These are phyloP conservation scores for Amiota minor DNA, from an alignment of 2,888 invertebrate genomes.

Conservation along the genomic window DNA sequence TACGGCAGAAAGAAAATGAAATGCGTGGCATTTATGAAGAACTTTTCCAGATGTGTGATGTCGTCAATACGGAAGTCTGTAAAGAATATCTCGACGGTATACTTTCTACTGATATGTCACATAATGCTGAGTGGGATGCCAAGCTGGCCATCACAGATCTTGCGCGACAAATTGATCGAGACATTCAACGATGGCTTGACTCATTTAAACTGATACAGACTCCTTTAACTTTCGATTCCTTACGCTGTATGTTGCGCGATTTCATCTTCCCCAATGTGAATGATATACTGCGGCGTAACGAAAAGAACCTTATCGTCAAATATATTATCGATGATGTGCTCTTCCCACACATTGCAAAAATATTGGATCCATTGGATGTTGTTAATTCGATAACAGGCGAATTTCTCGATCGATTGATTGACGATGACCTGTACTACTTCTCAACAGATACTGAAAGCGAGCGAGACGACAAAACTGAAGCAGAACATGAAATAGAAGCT, in stretches of 20 bases:
- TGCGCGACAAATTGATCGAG: slow-evolving; percentile 77
- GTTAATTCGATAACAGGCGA: slow-evolving; percentile 49
- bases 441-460: slow-evolving; percentile 58
- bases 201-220: slow-evolving; percentile 56
- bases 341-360: slow-evolving; percentile 73
- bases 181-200: slow-evolving; percentile 64
- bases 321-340: slow-evolving; percentile 71
- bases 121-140: slow-evolving; percentile 76
- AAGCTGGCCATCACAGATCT: slow-evolving; percentile 75
- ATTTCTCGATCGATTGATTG: slow-evolving; percentile 61
- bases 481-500: slow-evolving; percentile 54
- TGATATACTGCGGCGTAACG: slow-evolving; percentile 42
- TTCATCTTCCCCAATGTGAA: slow-evolving; percentile 55
- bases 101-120: slow-evolving; percentile 77
- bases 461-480: slow-evolving; percentile 14
- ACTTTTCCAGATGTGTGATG: slow-evolving; percentile 80
- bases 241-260: slow-evolving; percentile 52
- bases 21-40: slow-evolving; percentile 84
- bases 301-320: slow-evolving; percentile 47
- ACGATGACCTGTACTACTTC: slow-evolving; percentile 58
- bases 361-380: slow-evolving; percentile 63
- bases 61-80: slow-evolving; percentile 75
- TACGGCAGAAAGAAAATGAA: slow-evolving; percentile 83
- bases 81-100: slow-evolving; percentile 79
- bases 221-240: slow-evolving; percentile 53